Base-by-base conservation (phyloP, 2,113 vertebrate species). In the Ploceus nigricollis region DNA sequence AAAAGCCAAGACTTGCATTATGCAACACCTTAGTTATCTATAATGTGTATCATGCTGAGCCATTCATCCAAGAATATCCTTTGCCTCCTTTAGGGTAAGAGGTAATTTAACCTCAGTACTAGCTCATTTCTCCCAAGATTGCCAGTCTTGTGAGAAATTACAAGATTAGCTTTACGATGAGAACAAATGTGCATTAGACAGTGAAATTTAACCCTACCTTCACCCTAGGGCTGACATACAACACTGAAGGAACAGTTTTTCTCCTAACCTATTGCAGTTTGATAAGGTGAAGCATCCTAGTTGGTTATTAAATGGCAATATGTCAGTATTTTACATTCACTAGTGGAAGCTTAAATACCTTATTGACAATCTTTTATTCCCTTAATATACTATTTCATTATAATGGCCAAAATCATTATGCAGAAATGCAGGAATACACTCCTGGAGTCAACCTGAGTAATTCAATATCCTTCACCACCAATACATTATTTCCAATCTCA, bases 321-420 rank as follows among this genome's bases (percentile, higher is more conserved):
- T 48, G 14, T 25, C 58, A 73, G 54, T 44, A 86, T 81, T 87
- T 56, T 50, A 65, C 33, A 22, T 60, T 61, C 68, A 90, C 69
- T 68, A 83, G 15, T 14, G 37, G 56, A 93, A 57, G 48, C 54
- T 92, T 90, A 95, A 95, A 89, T 70, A 89, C 63, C 9, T 95
- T 96, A 90, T 30, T 96, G 95, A 95, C 87, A 64, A 84, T 53
- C 61, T 85, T 94, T 90, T 95, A 82, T 95, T 95, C 85, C 69
- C 54, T 70, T 80, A 92, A 87, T 70, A 89, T 24, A 64, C 42
- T 69, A 39, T 90, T 86, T 94, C 61, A 72, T 61, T 87, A 51
- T 82, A 94, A 95, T 40, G 47, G 50, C 48, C 87, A 87, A 87
- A 79, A 90, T 50, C 72, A 77, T 89, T 84, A 86, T 22, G 27